Evolutionary conservation across 2,113 vertebrate genomes (phyloP).

Genomic region (Pluvialis apricaria): DNA sequence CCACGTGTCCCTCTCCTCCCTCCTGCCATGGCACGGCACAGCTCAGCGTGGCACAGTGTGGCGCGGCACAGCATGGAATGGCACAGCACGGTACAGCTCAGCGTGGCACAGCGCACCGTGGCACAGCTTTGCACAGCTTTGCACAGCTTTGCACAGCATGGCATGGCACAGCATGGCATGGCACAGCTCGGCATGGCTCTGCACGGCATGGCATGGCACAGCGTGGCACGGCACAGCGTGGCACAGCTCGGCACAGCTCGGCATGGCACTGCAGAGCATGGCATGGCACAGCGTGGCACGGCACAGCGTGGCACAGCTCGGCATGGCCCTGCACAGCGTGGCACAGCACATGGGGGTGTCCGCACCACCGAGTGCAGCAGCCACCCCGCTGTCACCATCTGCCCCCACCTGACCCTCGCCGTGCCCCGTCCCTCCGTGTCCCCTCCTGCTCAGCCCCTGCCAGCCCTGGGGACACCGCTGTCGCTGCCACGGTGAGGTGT

Average conservation of each 20-base stretch:
- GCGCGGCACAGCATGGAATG: not conserved
- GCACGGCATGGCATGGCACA: not conserved
- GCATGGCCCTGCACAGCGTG: too few relatives aligned
- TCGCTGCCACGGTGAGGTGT: not conserved
- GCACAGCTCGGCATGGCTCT: rapidly evolving
- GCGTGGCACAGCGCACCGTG: too few relatives aligned
- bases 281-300: rapidly evolving
- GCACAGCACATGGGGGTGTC: not conserved
- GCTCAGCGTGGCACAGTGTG: not conserved
- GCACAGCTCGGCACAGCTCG: rapidly evolving
- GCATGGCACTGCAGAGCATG: rapidly evolving
- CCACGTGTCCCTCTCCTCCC: not conserved
- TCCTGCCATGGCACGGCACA: rapidly evolving
- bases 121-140: not conserved
- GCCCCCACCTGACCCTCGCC: not conserved
- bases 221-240: rapidly evolving
- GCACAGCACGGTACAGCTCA: rapidly evolving
- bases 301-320: not conserved
- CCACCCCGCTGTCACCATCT: rapidly evolving
- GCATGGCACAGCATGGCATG: rapidly evolving
- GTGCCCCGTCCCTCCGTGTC: not conserved
- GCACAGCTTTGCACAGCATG: too few relatives aligned
- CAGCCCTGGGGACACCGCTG: not conserved
- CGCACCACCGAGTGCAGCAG: not conserved
- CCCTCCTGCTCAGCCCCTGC: not conserved